Conservation (phyloP, 2,113 vertebrate genomes). For the Probosciger aterrimus region DNA sequence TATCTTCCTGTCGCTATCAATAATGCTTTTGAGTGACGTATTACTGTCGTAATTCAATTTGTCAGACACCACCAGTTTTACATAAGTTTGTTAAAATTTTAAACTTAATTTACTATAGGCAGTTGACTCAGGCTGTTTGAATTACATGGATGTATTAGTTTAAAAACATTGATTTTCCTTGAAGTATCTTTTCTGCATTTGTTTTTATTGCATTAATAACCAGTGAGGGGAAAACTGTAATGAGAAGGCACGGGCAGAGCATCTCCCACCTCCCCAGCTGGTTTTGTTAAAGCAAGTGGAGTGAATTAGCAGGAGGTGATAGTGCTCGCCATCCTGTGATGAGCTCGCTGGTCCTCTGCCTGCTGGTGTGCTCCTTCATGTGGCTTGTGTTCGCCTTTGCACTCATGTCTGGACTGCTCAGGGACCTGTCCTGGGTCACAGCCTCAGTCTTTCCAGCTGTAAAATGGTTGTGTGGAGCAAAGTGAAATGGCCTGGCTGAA, state of each 20-base stretch:
- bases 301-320: too few relatives aligned
- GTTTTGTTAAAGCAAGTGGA: background rate
- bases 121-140: conserved; percentile 65
- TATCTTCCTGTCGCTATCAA: conserved; percentile 79
- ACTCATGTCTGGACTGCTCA: rapidly evolving
- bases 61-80: conserved; percentile 75
- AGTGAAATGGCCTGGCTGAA: background rate
- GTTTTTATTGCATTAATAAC: conserved; percentile 67
- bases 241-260: background rate
- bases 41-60: conserved; percentile 80
- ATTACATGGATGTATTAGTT: conserved; percentile 73
- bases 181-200: conserved; percentile 67
- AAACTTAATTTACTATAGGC: conserved; percentile 80
- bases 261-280: background rate
- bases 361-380: rapidly evolving
- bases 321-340: rapidly evolving
- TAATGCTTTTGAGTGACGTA: conserved; percentile 81
- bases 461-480: background rate
- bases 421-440: background rate
- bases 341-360: background rate
- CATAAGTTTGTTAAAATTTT: conserved; percentile 77
- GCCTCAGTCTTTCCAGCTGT: background rate
- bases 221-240: conserved; percentile 6
- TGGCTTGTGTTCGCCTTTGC: background rate
- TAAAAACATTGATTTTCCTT: conserved; percentile 72